Evolutionary conservation across 2,113 vertebrate genomes (phyloP), one percentile per base, ranked within the genome.

Genomic region (Cyphomyrus plagiostoma): DNA sequence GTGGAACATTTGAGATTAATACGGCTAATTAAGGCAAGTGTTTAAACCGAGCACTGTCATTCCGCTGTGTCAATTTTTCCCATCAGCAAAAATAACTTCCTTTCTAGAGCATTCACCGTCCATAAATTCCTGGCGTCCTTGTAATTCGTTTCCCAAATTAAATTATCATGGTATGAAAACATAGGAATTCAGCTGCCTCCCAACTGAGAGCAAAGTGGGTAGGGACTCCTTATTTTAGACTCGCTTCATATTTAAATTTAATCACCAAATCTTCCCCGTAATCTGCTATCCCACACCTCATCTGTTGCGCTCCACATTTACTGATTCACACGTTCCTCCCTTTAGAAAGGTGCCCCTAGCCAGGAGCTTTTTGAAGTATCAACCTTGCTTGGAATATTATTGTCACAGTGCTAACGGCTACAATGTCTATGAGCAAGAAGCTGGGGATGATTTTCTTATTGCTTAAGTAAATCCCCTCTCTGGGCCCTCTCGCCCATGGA

Each of bases 71-170:
- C 70, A 82, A 23, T 89, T 83, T 50, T 84, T 62, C 50, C 35
- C 35, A 53, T 58, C 77, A 89, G 87, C 87, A 88, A 58, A 62
- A 83, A 89, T 56, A 85, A 88, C 82, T 89, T 62, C 26, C 90
- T 85, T 53, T 91, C 83, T 35, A 30, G 42, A 56, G 35, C 70
- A 85, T 88, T 83, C 80, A 74, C 26, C 26, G 26, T 82, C 66
- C 50, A 83, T 66, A 88, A 56, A 83, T 90, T 58, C 52, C 66
- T n/a, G 10, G 53, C 30, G 10, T 80, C 86, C 85, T 84, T 42
- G 56, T 85, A 50, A 88, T 90, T 90, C 50, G 84, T 88, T 84
- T 88, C 88, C 80, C 10, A 82, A 90, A 88, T 82, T 70, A 87
- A 90, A 70, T 70, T 90, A 86, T 88, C 53, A 87, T 53, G 49